A percentile compares a stretch with the other conserved stretches of the same genome.
phyloP scores from a whole-genome alignment of 2,113 vertebrate species.

The Xyliphius kryptos region DNA sequence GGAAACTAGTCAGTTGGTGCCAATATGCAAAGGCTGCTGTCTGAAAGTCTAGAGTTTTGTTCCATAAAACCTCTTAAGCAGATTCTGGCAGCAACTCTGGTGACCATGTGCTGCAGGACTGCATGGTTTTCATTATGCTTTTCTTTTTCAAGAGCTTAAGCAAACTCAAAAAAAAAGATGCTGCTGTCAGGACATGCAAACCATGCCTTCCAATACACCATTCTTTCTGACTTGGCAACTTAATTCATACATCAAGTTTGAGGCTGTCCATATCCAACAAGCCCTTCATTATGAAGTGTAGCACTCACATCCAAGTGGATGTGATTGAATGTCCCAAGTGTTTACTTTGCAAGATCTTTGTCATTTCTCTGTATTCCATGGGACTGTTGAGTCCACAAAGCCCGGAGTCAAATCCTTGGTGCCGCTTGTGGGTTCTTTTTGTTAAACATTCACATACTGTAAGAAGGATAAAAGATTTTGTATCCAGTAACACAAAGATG shows the following conservation, averaged over 20 bases:
- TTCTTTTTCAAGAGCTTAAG: slow-evolving; percentile 38
- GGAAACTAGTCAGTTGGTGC: slow-evolving; percentile 47
- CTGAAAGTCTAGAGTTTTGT: slow-evolving; percentile 39
- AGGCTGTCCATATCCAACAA: slow-evolving; percentile 36
- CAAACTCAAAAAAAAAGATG: slow-evolving; percentile 40
- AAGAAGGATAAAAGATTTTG: too few relatives aligned
- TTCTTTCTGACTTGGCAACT: slow-evolving; percentile 32
- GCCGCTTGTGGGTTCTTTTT: slow-evolving; percentile 12
- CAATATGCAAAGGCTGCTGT: slow-evolving; percentile 41
- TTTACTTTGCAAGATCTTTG: slow-evolving; percentile 38
- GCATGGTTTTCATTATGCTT: slow-evolving; percentile 43
- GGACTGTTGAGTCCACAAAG: slow-evolving; percentile 23
- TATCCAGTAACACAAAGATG: slow-evolving; percentile 3
- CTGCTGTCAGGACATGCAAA: slow-evolving; percentile 41
- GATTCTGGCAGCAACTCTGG: slow-evolving; percentile 40
- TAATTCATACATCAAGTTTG: slow-evolving; percentile 36
- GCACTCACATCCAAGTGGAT: slow-evolving; percentile 37
- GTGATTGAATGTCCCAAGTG: slow-evolving; percentile 34
- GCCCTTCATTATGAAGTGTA: slow-evolving; percentile 36
- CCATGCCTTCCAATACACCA: slow-evolving; percentile 29
- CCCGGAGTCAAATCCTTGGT: too few relatives aligned
- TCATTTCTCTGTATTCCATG: slow-evolving; percentile 26
- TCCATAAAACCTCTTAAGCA: slow-evolving; percentile 33
- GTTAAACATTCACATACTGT: slow-evolving; percentile 1
- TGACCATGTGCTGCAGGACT: slow-evolving; percentile 31